These are phyloP conservation scores for Tinamus guttatus DNA, from an alignment of 2,113 vertebrate species.

Conservation along the genomic window DNA sequence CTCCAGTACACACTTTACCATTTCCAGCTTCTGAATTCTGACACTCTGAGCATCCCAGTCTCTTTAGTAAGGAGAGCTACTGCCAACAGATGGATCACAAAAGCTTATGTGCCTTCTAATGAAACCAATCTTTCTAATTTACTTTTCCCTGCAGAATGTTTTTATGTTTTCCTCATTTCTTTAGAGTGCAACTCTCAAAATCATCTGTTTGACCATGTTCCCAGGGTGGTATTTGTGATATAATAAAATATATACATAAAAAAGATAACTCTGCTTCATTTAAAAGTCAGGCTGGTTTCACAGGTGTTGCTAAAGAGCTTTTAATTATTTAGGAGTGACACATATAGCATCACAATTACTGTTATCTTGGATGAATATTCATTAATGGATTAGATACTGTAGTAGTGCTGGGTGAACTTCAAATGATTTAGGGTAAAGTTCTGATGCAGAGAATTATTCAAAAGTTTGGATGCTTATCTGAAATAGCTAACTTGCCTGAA, in stretches of 20 bases:
- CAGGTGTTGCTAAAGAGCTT: conserved; percentile 46
- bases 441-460: not conserved
- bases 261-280: conserved; percentile 30
- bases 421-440: not conserved
- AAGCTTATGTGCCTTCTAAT: conserved; percentile 64
- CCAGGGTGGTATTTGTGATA: conserved; percentile 48
- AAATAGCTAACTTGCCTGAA: not conserved
- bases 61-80: conserved; percentile 39
- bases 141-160: conserved; percentile 55
- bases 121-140: conserved; percentile 72
- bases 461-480: not conserved
- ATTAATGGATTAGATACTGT: not conserved
- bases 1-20: conserved; percentile 13
- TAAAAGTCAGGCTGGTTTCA: conserved; percentile 52
- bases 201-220: conserved; percentile 66
- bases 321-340: conserved; percentile 54
- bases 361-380: conserved; percentile 58
- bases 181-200: conserved; percentile 53
- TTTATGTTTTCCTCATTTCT: conserved; percentile 57
- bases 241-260: conserved; percentile 63
- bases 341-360: conserved; percentile 8
- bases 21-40: conserved; percentile 41
- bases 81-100: conserved; percentile 71
- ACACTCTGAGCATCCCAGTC: conserved; percentile 39
- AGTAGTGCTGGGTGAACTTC: not conserved